phyloP scores from a whole-genome alignment of 2,888 invertebrate species.

The Cataglyphis albicans region DNA sequence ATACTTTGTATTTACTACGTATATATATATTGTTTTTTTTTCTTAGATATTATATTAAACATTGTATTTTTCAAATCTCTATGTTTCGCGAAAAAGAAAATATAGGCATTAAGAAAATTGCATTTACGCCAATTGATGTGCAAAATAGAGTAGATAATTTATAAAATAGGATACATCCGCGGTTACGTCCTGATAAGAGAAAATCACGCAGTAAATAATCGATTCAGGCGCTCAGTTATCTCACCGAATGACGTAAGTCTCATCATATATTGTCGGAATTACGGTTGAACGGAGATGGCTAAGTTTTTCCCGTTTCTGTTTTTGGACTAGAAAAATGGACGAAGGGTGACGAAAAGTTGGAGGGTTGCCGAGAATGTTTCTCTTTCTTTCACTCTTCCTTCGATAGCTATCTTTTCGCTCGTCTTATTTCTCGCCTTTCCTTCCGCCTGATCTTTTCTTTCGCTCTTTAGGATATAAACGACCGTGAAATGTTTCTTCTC shows the following conservation, averaged over 20 bases:
- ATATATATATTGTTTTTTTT: too few species aligned
- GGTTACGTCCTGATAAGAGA: not conserved
- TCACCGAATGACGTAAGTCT: conserved; percentile 3
- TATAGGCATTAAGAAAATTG: not conserved
- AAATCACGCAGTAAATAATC: conserved; percentile 27
- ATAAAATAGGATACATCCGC: not conserved
- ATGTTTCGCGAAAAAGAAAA: not conserved
- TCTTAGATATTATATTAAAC: not conserved
- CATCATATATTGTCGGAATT: conserved; percentile 39
- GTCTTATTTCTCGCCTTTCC: conserved; percentile 5
- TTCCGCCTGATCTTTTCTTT: not conserved
- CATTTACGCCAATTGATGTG: not conserved
- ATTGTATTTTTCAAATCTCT: not conserved
- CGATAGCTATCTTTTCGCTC: conserved; percentile 36
- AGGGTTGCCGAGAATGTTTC: conserved; percentile 37
- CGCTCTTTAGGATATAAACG: conserved; percentile 37
- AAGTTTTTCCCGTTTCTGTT: conserved; percentile 34
- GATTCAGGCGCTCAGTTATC: conserved; percentile 11
- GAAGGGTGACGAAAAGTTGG: conserved; percentile 42
- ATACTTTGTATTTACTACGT: too few species aligned
- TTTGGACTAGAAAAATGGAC: conserved; percentile 38
- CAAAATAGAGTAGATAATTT: conserved; percentile 12
- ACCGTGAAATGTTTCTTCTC: not conserved
- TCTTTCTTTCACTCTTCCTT: conserved; percentile 2
- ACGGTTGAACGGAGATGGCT: not conserved